phyloP scores from a whole-genome alignment of 2,113 vertebrate genomes.

The Eulemur rufifrons region DNA sequence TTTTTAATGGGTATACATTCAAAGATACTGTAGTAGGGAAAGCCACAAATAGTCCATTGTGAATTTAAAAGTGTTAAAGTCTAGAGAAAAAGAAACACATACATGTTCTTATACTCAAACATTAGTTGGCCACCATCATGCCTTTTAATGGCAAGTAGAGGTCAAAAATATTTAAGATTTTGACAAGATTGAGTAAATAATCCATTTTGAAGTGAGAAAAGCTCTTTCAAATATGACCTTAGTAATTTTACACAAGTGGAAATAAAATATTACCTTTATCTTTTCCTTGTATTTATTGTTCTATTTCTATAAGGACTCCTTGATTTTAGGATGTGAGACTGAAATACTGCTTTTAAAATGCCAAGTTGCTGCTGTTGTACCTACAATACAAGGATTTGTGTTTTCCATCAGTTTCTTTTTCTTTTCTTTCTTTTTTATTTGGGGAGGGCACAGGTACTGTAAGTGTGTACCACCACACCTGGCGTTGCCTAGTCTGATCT shows the following conservation, averaged over 20 bases:
- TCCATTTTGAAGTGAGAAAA: slow-evolving; percentile 30
- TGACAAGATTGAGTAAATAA: slow-evolving; percentile 28
- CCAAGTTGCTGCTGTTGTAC: neutral
- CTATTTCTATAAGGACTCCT: slow-evolving; percentile 60
- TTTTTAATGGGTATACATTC: neutral
- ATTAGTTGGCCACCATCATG: neutral
- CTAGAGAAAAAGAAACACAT: neutral
- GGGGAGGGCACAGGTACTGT: no score
- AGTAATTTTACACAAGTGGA: slow-evolving; percentile 59
- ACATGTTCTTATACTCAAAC: neutral
- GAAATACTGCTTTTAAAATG: slow-evolving; percentile 32
- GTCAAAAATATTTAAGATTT: slow-evolving; percentile 31
- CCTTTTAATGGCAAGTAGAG: neutral
- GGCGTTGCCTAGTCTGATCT: no score
- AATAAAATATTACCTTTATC: slow-evolving; percentile 17
- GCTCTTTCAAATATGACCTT: slow-evolving; percentile 32
- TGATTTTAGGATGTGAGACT: slow-evolving; percentile 35
- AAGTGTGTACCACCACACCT: no score
- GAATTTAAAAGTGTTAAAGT: neutral
- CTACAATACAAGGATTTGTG: neutral
- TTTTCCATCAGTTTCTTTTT: neutral
- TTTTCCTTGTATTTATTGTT: slow-evolving; percentile 60
- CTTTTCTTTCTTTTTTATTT: neutral
- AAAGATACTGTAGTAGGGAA: neutral
- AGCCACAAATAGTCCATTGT: neutral